These are phyloP conservation scores for Anisognathus igniventris DNA, from an alignment of 2,797 vertebrate genomes.

Conservation along the genomic window DNA sequence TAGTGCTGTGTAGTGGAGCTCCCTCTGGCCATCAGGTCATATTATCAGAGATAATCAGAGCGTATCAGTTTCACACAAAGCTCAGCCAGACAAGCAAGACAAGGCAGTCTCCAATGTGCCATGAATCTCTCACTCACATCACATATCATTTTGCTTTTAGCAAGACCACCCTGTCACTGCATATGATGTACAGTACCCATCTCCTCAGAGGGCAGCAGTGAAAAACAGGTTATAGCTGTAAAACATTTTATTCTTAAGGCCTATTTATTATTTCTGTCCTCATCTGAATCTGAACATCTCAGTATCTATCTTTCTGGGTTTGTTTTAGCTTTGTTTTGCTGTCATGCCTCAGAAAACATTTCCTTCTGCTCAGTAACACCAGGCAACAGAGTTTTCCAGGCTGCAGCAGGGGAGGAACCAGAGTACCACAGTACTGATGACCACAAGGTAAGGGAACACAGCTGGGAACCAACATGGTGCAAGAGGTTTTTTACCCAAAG, in stretches of 20 bases:
- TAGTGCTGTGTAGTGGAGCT: neutral
- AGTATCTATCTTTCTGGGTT: neutral
- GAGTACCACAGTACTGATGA: neutral
- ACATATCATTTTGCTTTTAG: constrained; percentile 38
- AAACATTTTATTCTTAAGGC: neutral
- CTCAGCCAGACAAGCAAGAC: constrained; percentile 48
- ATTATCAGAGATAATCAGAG: constrained; percentile 54
- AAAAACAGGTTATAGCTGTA: neutral
- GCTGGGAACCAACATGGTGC: neutral
- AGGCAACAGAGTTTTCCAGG: neutral
- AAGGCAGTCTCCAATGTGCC: constrained; percentile 7
- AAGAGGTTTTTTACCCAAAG: neutral
- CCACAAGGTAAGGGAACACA: neutral
- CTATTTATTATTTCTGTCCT: neutral
- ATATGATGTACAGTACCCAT: neutral
- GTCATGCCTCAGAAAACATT: neutral
- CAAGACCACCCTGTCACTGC: constrained; percentile 35
- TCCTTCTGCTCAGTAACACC: neutral
- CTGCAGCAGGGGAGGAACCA: neutral
- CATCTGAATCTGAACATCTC: neutral
- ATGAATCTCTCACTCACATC: constrained; percentile 17
- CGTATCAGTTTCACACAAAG: constrained; percentile 23
- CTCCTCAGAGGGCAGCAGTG: neutral
- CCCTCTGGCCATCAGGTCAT: constrained; percentile 44
- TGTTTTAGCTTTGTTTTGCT: neutral